Percentiles rank a stretch among this genome's conserved stretches.
phyloP scores from a whole-genome alignment of 2,888 invertebrate genomes.

The Parnassius glacialis region DNA sequence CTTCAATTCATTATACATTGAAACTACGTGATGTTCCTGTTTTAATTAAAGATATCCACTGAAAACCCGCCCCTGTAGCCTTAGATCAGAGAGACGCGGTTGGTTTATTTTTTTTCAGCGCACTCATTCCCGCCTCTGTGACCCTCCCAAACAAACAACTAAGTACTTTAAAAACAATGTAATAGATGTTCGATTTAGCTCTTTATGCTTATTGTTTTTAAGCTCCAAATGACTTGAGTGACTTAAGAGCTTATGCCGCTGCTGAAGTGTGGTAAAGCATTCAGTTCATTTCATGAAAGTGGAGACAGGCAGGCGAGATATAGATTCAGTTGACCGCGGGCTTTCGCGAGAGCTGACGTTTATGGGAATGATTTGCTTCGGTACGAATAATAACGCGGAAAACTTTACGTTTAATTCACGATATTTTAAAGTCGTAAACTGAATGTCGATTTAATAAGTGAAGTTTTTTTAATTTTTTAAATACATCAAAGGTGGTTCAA shows the following conservation, averaged over 20 bases:
- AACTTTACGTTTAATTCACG: conserved; percentile 55
- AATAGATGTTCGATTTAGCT: conserved; percentile 27
- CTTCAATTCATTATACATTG: conserved; percentile 66
- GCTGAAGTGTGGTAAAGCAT: conserved; percentile 42
- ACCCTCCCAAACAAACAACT: conserved; percentile 80
- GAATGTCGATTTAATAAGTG: conserved; percentile 1
- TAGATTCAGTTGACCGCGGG: conserved; percentile 75
- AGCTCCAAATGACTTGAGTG: conserved; percentile 28
- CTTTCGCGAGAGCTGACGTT: conserved; percentile 62
- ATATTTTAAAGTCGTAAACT: neutral
- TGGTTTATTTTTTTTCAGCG: conserved; percentile 80
- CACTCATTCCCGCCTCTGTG: conserved; percentile 80
- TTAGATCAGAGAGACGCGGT: conserved; percentile 78
- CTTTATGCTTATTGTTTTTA: conserved; percentile 5
- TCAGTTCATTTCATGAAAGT: conserved; percentile 78
- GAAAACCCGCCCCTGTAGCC: conserved; percentile 75
- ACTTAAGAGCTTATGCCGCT: conserved; percentile 44
- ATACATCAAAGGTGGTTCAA: neutral
- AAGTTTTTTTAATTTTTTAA: neutral
- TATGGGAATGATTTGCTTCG: conserved; percentile 35
- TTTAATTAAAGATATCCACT: conserved; percentile 78
- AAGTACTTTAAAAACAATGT: conserved; percentile 75
- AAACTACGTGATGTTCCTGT: conserved; percentile 63
- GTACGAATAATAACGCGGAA: conserved; percentile 45
- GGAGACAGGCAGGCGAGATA: conserved; percentile 60